Evolutionary conservation across 2,888 invertebrate genomes (phyloP).

Genomic region (Lithophane leautieri): DNA sequence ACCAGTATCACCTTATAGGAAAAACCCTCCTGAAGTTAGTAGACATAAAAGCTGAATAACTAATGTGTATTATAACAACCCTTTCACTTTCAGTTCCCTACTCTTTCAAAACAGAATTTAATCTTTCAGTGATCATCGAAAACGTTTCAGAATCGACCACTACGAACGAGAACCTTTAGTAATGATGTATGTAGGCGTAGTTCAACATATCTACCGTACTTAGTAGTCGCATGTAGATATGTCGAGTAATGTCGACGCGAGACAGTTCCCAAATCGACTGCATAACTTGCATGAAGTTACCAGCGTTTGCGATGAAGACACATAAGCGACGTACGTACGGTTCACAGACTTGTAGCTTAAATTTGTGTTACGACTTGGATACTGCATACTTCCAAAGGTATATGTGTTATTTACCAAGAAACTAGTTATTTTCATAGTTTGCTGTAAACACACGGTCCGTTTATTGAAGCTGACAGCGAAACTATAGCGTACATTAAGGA

Average conservation of each 20-base stretch:
- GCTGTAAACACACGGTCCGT: slow-evolving; percentile 26
- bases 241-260: slow-evolving; percentile 67
- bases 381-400: slow-evolving; percentile 48
- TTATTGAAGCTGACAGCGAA: slow-evolving; percentile 45
- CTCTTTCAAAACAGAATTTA: slow-evolving; percentile 32
- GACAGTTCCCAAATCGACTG: slow-evolving; percentile 82
- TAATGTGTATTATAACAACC: slow-evolving; percentile 1
- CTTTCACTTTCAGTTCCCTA: slow-evolving; percentile 1
- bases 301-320: slow-evolving; percentile 70
- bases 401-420: slow-evolving; percentile 52
- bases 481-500: slow-evolving; percentile 40
- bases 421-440: slow-evolving; percentile 45
- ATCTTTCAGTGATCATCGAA: slow-evolving; percentile 35
- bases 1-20: neutral
- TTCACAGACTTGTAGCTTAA: slow-evolving; percentile 57
- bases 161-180: slow-evolving; percentile 43
- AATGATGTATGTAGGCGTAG: slow-evolving; percentile 34
- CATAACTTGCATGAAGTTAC: slow-evolving; percentile 76
- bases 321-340: slow-evolving; percentile 51
- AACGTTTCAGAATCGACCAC: slow-evolving; percentile 29
- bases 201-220: slow-evolving; percentile 26
- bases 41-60: neutral
- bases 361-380: slow-evolving; percentile 64
- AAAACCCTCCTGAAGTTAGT: neutral
- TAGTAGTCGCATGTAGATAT: slow-evolving; percentile 37